Base-by-base conservation (phyloP, 2,113 vertebrate genomes). In the Notechis scutatus region DNA sequence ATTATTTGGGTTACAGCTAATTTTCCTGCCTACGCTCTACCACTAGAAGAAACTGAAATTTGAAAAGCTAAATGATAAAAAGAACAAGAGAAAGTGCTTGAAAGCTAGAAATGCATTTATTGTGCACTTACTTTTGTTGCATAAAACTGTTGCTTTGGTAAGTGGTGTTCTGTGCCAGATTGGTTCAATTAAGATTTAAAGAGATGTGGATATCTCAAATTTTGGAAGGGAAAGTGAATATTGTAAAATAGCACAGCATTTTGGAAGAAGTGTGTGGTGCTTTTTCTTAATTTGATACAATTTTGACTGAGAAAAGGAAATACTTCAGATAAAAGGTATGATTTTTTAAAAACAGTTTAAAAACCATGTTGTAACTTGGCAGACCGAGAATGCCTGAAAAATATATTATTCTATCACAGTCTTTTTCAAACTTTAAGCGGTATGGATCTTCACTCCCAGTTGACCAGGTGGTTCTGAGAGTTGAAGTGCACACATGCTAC, bases 1-100 rank as follows among this genome's bases (percentile, higher is more conserved):
- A 69, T 94, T 39, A 74, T 90, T 92, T 90, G 50, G 88, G 47
- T 92, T 52, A 74, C 50, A 74, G 56, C 50, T 90, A 90, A 87
- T 55, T 87, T 92, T 10, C 57, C 87, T 90, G 47, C 34, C 74
- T 24, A 42, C 5, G 26, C 12, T 1, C 10, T 59, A 90, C 61
- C 29, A 34, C 74, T 45, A 87, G 54, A 93, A 86, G 69, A 92
- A 90, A 92, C 15, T 90, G 12, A 86, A 57, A 74, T 47, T 57
- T 54, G 23, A 64, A 94, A 92, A 61, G 24, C 42, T 50, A 90
- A 56, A 94, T 90, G 45, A 54, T 59, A 69, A 45, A 52, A 52
- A 85, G 29, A 54, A 90, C 39, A 92, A 55, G 24, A 18, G 7
- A 90, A 45, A 29, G 20, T 34, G 4, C 24, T 69, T 85, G 87